Conservation (phyloP, 2,797 vertebrate species). For the Pyrocephalus nanus region DNA sequence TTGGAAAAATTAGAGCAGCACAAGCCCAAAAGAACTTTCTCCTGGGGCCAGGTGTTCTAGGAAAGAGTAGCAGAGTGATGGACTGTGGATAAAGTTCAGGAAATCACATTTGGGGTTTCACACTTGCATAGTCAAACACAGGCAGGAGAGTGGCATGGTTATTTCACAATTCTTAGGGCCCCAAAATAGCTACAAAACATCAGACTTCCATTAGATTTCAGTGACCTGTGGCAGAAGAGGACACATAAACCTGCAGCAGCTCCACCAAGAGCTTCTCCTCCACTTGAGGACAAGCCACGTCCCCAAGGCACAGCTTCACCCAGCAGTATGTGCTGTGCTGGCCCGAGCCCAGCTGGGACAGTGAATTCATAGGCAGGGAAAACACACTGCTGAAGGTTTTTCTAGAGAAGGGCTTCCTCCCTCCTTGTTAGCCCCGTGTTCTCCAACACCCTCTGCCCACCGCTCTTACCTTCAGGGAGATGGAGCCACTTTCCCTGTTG, state of each 20-base stretch:
- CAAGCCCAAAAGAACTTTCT: not conserved
- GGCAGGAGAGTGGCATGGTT: accelerated
- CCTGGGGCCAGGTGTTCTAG: not conserved
- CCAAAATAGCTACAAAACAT: not conserved
- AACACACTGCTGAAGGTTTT: not conserved
- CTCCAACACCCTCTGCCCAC: not conserved
- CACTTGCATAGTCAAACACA: not conserved
- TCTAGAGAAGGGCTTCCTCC: not conserved
- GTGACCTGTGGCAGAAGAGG: not conserved
- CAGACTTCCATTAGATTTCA: not conserved
- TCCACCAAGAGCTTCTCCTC: not conserved
- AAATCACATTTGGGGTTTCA: not conserved
- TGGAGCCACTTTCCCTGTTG: constrained; percentile 81
- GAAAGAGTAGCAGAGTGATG: not conserved
- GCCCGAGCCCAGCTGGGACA: not conserved
- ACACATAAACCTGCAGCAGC: not conserved
- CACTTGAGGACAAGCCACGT: accelerated
- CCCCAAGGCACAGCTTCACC: not conserved
- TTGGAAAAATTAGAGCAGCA: not conserved
- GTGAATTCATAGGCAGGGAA: accelerated
- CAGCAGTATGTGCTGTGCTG: not conserved
- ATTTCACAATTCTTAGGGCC: not conserved
- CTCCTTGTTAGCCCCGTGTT: not conserved
- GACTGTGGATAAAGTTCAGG: not conserved
- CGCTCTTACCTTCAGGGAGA: constrained; percentile 84